Evolutionary conservation across 2,888 invertebrate species (phyloP).

Genomic region (Lagria hirta): DNA sequence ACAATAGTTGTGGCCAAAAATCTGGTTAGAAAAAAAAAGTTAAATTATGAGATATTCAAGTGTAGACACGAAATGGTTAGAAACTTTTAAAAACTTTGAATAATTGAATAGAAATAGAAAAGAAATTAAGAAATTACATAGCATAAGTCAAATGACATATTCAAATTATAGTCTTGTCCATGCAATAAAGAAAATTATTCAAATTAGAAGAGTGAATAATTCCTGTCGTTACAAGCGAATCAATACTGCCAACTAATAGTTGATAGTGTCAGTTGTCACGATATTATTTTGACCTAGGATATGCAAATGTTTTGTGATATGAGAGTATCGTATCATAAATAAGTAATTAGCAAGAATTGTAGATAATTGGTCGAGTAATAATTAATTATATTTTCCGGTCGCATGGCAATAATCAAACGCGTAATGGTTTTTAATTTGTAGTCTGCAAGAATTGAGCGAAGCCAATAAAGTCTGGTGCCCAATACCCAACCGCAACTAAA

Average conservation of each 20-base stretch:
- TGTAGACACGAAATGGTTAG: no score
- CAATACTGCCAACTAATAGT: slow-evolving; percentile 16
- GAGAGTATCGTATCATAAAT: slow-evolving; percentile 13
- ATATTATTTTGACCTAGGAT: slow-evolving; percentile 11
- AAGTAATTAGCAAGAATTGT: slow-evolving; percentile 13
- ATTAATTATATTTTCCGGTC: slow-evolving; percentile 11
- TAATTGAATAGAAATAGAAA: slow-evolving; percentile 13
- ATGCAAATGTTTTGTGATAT: no score
- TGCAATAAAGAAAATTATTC: slow-evolving; percentile 14
- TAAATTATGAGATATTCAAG: no score
- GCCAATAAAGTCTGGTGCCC: slow-evolving; percentile 17
- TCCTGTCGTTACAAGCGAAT: slow-evolving; percentile 15
- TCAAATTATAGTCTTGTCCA: slow-evolving; percentile 15
- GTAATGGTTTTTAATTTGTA: slow-evolving; percentile 15
- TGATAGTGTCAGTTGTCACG: slow-evolving; percentile 18
- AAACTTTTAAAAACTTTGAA: no score
- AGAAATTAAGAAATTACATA: slow-evolving; percentile 19
- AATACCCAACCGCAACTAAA: slow-evolving; percentile 20
- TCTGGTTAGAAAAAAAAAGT: no score
- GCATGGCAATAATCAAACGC: slow-evolving; percentile 6
- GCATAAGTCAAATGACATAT: slow-evolving; percentile 13
- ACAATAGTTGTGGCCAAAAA: no score
- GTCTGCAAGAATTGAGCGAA: slow-evolving; percentile 11
- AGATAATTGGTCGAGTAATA: slow-evolving; percentile 5
- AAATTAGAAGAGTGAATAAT: slow-evolving; percentile 18